These are phyloP conservation scores for Montipora foliosa DNA, from an alignment of 64 coral and sea anemone species.

Conservation along the genomic window DNA sequence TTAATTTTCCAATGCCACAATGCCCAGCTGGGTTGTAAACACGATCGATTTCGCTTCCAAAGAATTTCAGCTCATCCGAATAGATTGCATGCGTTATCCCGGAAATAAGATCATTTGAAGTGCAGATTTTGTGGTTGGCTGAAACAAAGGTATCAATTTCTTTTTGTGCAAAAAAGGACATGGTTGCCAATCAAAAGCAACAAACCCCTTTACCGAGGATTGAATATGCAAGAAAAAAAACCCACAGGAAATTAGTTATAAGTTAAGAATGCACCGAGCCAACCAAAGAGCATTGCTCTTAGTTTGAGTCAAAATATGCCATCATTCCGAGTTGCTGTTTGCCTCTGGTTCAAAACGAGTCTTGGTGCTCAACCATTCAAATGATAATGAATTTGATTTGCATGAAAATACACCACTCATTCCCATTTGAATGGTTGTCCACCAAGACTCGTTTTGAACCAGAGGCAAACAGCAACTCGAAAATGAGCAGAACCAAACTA, in stretches of 20 bases:
- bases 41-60: background rate
- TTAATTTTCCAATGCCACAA: background rate
- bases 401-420: no score
- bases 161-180: background rate
- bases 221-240: background rate
- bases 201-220: background rate
- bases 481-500: no score
- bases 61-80: constrained; percentile 8
- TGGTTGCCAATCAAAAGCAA: background rate
- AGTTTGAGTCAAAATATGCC: background rate
- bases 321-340: no score
- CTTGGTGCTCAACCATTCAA: no score
- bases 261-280: background rate
- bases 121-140: background rate
- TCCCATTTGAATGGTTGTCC: no score
- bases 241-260: background rate
- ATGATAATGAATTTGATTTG: no score
- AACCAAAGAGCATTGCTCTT: no score
- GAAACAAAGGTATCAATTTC: constrained; percentile 1
- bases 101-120: background rate
- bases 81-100: background rate
- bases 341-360: no score
- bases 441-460: no score
- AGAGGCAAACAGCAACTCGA: no score
- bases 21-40: background rate